Evolutionary conservation across 2,797 vertebrate genomes (phyloP), one percentile per base, ranked within the genome.

Genomic region (Acrossocheilus fasciatus): DNA sequence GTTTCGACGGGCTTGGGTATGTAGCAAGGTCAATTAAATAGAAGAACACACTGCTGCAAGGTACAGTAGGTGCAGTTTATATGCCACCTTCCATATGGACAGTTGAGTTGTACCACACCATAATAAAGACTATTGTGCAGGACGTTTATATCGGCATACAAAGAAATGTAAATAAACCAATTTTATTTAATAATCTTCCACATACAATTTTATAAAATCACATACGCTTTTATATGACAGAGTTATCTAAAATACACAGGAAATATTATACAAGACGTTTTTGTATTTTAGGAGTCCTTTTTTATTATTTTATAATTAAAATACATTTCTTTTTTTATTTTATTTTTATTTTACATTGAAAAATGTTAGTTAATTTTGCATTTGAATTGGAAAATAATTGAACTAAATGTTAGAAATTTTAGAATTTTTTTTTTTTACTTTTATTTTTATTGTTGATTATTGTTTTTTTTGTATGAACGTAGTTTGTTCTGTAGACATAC

Each of bases 191-290:
- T 82, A 84, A 77, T 73, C 78, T 68, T 64, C 59, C 79, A 68
- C 79, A 47, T 36, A 81, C 10, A 11, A 64, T 68, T 81, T 81
- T 81, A 68, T 81, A 68, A 68, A 15, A 86, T 75, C 62, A 73
- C 64, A 68, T 82, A 75, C 41, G 74, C 82, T 88, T 81, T 77
- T 80, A 88, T 81, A 73, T 85, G 52, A 89, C 73, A 83, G 75
- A 85, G 84, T 74, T 79, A 75, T 93, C 94, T 94, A 93, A 94
- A 92, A 93, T 90, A 62, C 88, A 68, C 89, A 86, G 87, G 75
- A 80, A 89, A 89, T 81, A 86, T 70, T 85, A 74, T 92, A 85
- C 88, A 90, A 82, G 77, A 68, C 23, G 57, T 81, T 85, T 68
- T 84, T 57, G 47, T 78, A 39, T 87, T 57, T 78, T 84, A 47